Conservation (phyloP, 2,113 vertebrate genomes). For the Numida meleagris region DNA sequence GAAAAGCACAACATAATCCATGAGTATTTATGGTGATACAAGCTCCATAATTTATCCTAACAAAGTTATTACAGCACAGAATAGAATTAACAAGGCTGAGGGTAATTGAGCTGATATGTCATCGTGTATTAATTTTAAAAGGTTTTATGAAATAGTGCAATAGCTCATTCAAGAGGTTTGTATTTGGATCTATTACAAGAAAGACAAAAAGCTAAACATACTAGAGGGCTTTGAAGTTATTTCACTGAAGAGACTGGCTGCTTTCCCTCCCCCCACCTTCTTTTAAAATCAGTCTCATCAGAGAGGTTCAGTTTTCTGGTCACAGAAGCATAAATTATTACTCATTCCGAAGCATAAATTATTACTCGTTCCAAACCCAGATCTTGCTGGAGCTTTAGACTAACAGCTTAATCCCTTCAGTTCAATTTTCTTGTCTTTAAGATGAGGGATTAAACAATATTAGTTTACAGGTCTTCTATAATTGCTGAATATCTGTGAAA, state of each 20-base stretch:
- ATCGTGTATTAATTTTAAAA: slow-evolving; percentile 35
- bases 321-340: not conserved
- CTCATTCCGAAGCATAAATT: not conserved
- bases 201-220: not conserved
- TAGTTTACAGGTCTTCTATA: not conserved
- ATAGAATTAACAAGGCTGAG: slow-evolving; percentile 58
- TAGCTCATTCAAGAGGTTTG: not conserved
- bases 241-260: accelerated
- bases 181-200: not conserved
- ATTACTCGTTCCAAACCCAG: not conserved
- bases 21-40: slow-evolving; percentile 52
- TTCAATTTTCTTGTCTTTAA: not conserved
- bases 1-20: slow-evolving; percentile 31
- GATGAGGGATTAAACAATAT: not conserved
- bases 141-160: slow-evolving; percentile 2
- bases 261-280: accelerated
- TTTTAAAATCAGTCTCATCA: not conserved
- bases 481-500: not conserved
- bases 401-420: not conserved
- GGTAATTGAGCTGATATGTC: slow-evolving; percentile 56
- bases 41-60: slow-evolving; percentile 61
- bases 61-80: slow-evolving; percentile 60
- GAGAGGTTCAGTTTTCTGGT: not conserved
- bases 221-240: not conserved
- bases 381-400: not conserved